Conservation (phyloP, 92 coral and sea anemone genomes). For the Porites rus region DNA sequence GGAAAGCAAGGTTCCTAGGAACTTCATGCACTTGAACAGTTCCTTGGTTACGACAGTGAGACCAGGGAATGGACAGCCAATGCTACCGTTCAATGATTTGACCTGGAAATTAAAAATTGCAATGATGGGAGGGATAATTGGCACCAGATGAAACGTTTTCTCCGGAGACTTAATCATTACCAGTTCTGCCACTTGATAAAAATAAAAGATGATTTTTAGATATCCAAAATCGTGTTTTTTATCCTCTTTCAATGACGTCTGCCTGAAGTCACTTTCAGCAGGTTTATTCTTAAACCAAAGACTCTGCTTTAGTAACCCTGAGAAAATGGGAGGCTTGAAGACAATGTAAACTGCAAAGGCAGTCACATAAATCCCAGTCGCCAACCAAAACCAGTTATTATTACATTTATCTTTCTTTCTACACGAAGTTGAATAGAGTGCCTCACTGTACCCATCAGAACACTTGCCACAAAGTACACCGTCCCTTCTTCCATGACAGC, state of each 20-base stretch:
- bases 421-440: slow-evolving; percentile 55
- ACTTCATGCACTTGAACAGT: slow-evolving; percentile 34
- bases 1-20: slow-evolving; percentile 30
- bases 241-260: not conserved
- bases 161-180: slow-evolving; percentile 28
- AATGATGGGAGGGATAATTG: slow-evolving; percentile 18
- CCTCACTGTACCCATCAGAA: slow-evolving; percentile 51
- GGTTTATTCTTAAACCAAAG: slow-evolving; percentile 21
- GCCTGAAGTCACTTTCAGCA: not conserved
- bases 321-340: slow-evolving; percentile 56
- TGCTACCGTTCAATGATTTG: not conserved
- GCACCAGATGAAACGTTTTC: not conserved
- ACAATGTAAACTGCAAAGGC: slow-evolving; percentile 52
- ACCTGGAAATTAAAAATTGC: slow-evolving; percentile 50
- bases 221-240: slow-evolving; percentile 25
- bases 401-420: slow-evolving; percentile 37
- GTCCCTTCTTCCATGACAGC: slow-evolving; percentile 59
- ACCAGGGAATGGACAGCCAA: slow-evolving; percentile 66
- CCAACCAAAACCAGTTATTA: slow-evolving; percentile 59
- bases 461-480: slow-evolving; percentile 74
- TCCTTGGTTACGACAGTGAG: slow-evolving; percentile 52
- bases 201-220: slow-evolving; percentile 29
- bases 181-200: slow-evolving; percentile 27
- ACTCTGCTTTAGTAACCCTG: slow-evolving; percentile 18
- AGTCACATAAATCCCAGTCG: not conserved